Percentiles rank a stretch among this genome's conserved stretches.
These are phyloP conservation scores for Varecia variegata DNA, from an alignment of 2,797 vertebrate species.

Conservation along the genomic window DNA sequence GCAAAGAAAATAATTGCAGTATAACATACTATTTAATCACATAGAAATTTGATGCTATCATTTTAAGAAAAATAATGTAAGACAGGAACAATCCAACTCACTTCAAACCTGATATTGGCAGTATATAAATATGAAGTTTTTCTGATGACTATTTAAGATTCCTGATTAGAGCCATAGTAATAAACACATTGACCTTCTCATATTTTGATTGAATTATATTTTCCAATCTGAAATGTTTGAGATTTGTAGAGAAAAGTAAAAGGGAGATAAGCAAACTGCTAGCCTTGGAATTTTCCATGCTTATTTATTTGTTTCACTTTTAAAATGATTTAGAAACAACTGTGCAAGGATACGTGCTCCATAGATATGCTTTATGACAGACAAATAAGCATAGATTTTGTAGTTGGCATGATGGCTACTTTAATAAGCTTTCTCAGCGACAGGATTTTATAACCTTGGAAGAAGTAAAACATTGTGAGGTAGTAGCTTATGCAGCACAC, in stretches of 20 bases:
- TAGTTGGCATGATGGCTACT: background rate
- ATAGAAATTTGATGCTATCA: background rate
- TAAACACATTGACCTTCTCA: background rate
- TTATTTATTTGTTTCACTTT: background rate
- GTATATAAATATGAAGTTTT: background rate
- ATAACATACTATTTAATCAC: background rate
- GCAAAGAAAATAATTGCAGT: background rate
- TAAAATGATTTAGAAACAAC: constrained; percentile 43
- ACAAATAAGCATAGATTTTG: constrained; percentile 33
- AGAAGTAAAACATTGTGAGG: constrained; percentile 17
- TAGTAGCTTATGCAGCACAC: background rate
- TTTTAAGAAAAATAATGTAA: constrained; percentile 11
- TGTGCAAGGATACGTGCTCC: background rate
- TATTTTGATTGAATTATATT: background rate
- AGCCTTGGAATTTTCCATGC: background rate
- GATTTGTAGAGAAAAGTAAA: background rate
- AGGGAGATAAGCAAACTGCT: background rate
- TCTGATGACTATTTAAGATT: background rate
- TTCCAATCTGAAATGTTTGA: constrained; percentile 13
- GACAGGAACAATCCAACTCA: background rate
- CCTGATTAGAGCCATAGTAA: background rate
- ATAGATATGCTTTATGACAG: constrained; percentile 2
- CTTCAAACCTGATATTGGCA: background rate
- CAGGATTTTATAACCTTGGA: background rate
- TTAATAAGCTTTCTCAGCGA: constrained; percentile 39